A percentile compares a stretch with the other conserved stretches of the same genome.
These are phyloP conservation scores for Zoanthus solanderi DNA, from an alignment of 92 coral and sea anemone genomes.

Conservation along the genomic window DNA sequence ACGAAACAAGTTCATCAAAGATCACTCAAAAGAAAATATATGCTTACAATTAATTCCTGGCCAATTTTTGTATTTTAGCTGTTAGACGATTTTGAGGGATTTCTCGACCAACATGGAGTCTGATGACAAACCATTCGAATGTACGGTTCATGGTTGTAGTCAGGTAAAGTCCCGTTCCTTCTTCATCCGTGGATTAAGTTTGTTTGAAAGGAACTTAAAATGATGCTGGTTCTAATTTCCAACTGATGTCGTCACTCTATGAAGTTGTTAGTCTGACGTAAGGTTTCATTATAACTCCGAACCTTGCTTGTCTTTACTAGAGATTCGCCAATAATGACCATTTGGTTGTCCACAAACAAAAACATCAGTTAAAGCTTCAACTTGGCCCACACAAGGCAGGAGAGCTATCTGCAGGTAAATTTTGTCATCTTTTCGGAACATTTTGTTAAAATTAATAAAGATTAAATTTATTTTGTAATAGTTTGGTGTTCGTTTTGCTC, in stretches of 20 bases:
- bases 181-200: constrained; percentile 62
- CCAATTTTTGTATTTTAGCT: neutral
- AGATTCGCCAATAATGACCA: constrained; percentile 99
- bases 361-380: constrained; percentile 90
- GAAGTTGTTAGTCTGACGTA: constrained; percentile 82
- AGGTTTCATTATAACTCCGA: constrained; percentile 76
- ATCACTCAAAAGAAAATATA: constrained; percentile 24
- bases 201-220: constrained; percentile 78
- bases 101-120: constrained; percentile 80
- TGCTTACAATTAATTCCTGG: constrained; percentile 4
- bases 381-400: constrained; percentile 78
- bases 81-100: constrained; percentile 19
- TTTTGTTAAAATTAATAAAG: neutral
- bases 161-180: constrained; percentile 82
- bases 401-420: constrained; percentile 69
- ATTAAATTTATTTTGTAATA: neutral
- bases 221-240: constrained; percentile 88
- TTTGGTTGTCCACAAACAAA: constrained; percentile 95
- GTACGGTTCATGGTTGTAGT: constrained; percentile 91
- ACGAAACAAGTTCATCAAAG: constrained; percentile 17
- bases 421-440: neutral
- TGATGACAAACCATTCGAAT: constrained; percentile 96
- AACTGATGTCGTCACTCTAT: constrained; percentile 96
- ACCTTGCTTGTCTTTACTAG: constrained; percentile 64
- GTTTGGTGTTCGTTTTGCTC: neutral